Conservation (phyloP, 1,140 invertebrate species). For the Nephila pilipes region DNA sequence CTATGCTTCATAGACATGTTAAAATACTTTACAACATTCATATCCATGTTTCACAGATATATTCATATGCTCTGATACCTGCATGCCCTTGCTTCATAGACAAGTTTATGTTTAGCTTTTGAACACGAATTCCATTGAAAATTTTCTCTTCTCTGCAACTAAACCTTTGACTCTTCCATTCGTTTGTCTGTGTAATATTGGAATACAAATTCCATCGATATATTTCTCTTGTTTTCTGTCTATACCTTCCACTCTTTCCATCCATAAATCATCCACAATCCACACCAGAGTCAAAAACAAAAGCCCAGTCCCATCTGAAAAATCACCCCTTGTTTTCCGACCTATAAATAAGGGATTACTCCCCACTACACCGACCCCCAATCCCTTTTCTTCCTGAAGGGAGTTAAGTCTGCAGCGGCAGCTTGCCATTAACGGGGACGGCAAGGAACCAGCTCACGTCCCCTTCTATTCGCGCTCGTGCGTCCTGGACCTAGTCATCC, state of each 20-base stretch:
- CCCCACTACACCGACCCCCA: neutral
- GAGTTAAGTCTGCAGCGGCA: constrained; percentile 27
- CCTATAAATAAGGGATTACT: constrained; percentile 51
- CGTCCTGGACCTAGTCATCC: constrained; percentile 74
- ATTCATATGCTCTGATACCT: too few relatives aligned
- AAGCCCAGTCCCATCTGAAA: neutral
- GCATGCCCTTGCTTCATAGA: too few relatives aligned
- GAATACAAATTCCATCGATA: too few relatives aligned
- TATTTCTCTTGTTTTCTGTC: neutral
- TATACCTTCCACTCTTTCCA: neutral
- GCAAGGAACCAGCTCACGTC: constrained; percentile 70
- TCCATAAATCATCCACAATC: neutral
- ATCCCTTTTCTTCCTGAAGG: constrained; percentile 25
- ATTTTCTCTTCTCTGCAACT: too few relatives aligned
- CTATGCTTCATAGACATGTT: too few relatives aligned
- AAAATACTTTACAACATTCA: too few relatives aligned
- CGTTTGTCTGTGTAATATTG: too few relatives aligned
- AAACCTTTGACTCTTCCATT: too few relatives aligned
- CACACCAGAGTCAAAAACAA: neutral
- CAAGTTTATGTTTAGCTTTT: too few relatives aligned
- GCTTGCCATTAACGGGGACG: constrained; percentile 67
- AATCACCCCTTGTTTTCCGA: neutral
- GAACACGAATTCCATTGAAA: too few relatives aligned
- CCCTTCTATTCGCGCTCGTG: constrained; percentile 63
- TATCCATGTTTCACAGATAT: too few relatives aligned